These are phyloP conservation scores for Lates calcarifer DNA, from an alignment of 2,113 vertebrate genomes.

Conservation along the genomic window DNA sequence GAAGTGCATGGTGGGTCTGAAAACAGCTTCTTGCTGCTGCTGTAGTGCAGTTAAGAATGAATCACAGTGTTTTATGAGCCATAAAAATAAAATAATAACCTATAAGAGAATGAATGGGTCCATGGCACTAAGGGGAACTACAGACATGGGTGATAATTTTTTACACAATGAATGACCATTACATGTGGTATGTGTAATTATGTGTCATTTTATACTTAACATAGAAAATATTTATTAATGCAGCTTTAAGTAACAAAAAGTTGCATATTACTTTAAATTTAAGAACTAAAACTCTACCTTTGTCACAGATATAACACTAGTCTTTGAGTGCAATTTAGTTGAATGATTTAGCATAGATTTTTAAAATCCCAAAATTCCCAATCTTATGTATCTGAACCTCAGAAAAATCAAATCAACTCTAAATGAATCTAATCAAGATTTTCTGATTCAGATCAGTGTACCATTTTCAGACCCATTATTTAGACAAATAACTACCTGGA, in stretches of 20 bases:
- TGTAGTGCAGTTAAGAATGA: neutral
- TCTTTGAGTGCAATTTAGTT: too few relatives aligned
- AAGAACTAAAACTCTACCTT: too few relatives aligned
- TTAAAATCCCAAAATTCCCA: too few relatives aligned
- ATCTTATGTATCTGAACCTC: neutral
- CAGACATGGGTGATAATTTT: neutral
- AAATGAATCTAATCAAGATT: too few relatives aligned
- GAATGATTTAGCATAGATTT: too few relatives aligned
- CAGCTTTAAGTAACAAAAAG: too few relatives aligned
- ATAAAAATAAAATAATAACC: slow-evolving; percentile 1
- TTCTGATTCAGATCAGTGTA: too few relatives aligned
- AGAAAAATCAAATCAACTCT: neutral
- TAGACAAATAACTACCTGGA: neutral
- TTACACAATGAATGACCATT: too few relatives aligned
- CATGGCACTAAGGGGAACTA: neutral
- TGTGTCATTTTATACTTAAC: neutral
- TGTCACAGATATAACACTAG: too few relatives aligned
- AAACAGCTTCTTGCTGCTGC: neutral
- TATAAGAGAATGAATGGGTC: neutral
- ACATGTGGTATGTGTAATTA: neutral
- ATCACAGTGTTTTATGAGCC: neutral
- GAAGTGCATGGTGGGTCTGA: neutral
- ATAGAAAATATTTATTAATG: neutral
- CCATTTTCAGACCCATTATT: too few relatives aligned
- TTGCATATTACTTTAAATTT: neutral